Evolutionary conservation across 2,888 invertebrate species (phyloP), one percentile per base, ranked within the genome.

Genomic region (Caenorhabditis drosophilae): DNA sequence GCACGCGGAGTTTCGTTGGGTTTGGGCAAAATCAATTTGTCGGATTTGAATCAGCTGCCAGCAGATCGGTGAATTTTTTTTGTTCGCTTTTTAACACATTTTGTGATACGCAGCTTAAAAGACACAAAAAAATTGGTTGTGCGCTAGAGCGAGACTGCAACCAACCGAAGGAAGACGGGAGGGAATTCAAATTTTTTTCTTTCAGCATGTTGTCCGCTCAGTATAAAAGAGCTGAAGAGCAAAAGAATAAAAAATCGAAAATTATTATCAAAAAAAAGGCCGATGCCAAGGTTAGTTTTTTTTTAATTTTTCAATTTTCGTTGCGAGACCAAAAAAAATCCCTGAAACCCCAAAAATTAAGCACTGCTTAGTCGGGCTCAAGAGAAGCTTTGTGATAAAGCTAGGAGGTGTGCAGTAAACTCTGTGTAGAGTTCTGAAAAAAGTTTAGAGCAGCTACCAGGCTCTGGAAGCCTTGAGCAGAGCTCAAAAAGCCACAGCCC

Each of bases 1-100:
- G 82, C 80, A 7, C 73, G 82, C n/a, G 82, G 82, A 44, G 79
- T 80, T 11, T 78, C 78, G 12, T 64, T 81, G 18, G 82, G 83
- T 23, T 56, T 83, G 47, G 82, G 82, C 31, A 80, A 81, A 62
- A 82, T 83, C 60, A 80, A 82, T 62, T 64, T 82, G 23, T 73
- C 77, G 22, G 82, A 82, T 55, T 70, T 81, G 46, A 80, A 82
- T 57, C 73, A 78, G 38, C 44, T 75, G 7, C 70, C 64, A 15
- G 56, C 46, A 25, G 67, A 67, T 56, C 40, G 66, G 64, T 64
- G 18, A 50, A 57, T 31, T 1, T 26, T 25, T n/a, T 22, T 31
- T 31, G 7, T 31, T n/a, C n/a, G n/a, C n/a, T n/a, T n/a, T n/a
- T n/a, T n/a, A n/a, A n/a, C n/a, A n/a, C n/a, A n/a, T n/a, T n/a